Evolutionary conservation across 2,888 invertebrate genomes (phyloP), one percentile per base, ranked within the genome.

Genomic region (Rhingia campestris): DNA sequence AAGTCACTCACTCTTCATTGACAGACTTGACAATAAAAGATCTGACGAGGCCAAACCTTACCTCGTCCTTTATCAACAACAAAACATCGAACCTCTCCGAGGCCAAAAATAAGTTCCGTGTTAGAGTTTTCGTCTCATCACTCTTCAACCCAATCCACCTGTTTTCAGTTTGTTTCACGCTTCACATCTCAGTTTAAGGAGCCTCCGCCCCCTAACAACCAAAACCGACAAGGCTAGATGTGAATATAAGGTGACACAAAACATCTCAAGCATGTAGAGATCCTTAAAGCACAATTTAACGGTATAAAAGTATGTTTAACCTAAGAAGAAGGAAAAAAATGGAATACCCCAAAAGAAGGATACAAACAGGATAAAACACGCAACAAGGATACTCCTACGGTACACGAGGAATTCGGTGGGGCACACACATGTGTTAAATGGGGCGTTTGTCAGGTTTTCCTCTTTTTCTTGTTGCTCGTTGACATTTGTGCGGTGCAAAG

Each of bases 381-480:
- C 73, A 75, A 59, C 54, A 59, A 61, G 45, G 39, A 72, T 61
- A 51, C 51, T 63, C 22, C 22, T 22, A 22, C 22, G 22, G 22
- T 22, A 61, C 54, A 61, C 56, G 54, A 30, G 56, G 53, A 35
- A 64, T 66, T 76, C 41, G 81, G 69, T 81, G 81, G 86, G 72
- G 81, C 84, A 80, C 86, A 87, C 86, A 87, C 81, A 87, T 87
- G 86, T 86, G 86, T 74, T 86, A 86, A 87, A 87, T 87, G 86
- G 86, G 86, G 86, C 86, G 86, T 86, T 86, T 86, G 86, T 86
- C 86, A 86, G 84, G 74, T 81, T 74, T 81, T 58, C 86, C 79
- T 64, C 76, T 59, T 64, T 59, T 70, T 72, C 70, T 70, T 70
- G 63, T 79, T 82, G 79, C 79, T 82, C 73, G 79, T 64, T 79